Evolutionary conservation across 2,113 vertebrate species (phyloP).

Genomic region (Bubo scandiacus): DNA sequence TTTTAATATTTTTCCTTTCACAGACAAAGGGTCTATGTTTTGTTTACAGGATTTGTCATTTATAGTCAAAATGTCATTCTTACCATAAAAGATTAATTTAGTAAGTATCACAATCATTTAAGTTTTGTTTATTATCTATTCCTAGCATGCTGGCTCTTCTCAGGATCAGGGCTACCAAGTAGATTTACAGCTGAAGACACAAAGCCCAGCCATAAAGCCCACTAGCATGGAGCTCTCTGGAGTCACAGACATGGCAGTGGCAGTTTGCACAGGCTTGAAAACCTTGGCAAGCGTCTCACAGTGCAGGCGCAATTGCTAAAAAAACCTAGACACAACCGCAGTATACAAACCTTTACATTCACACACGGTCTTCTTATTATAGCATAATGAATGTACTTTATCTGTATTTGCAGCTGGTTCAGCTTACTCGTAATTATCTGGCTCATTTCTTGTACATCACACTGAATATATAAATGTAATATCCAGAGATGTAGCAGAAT

Average conservation of each 20-base stretch:
- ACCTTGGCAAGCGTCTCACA: background rate
- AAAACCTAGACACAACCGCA: background rate
- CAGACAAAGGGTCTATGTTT: background rate
- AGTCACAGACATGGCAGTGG: background rate
- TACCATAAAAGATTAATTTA: background rate
- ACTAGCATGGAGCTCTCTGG: background rate
- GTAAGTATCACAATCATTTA: background rate
- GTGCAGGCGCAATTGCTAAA: background rate
- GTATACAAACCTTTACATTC: background rate
- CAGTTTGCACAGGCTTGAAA: background rate
- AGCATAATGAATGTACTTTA: background rate
- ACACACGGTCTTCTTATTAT: background rate
- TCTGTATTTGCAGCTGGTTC: slow-evolving; percentile 47
- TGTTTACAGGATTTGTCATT: background rate
- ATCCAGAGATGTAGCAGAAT: background rate
- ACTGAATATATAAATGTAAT: background rate
- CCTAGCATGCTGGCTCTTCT: background rate
- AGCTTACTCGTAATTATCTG: slow-evolving; percentile 18
- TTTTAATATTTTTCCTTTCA: background rate
- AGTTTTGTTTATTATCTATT: background rate
- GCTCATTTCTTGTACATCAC: slow-evolving; percentile 21
- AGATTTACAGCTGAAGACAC: background rate
- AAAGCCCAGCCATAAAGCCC: background rate
- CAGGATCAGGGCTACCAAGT: background rate
- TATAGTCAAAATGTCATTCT: background rate